These are phyloP conservation scores for Ailurus styani DNA, from an alignment of 2,113 vertebrate genomes.

Conservation along the genomic window DNA sequence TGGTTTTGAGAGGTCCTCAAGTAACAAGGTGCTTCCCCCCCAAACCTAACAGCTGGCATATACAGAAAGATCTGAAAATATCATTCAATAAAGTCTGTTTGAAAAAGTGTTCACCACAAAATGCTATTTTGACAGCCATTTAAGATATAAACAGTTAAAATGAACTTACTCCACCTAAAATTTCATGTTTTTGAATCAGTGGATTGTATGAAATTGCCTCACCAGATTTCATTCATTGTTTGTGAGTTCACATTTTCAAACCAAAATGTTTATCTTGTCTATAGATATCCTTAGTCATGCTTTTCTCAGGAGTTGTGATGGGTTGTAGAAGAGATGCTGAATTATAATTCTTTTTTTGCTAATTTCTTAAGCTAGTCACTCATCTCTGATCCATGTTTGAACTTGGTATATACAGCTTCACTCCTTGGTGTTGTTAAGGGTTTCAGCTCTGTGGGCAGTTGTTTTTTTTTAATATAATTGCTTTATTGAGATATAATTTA, in stretches of 20 bases:
- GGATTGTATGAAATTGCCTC: background rate
- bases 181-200: background rate
- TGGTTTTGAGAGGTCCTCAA: conserved; percentile 6
- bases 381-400: background rate
- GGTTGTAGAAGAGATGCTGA: background rate
- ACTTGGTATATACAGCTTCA: background rate
- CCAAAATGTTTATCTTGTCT: background rate
- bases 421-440: background rate
- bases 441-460: background rate
- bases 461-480: no score
- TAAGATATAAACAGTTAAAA: background rate
- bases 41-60: conserved; percentile 5
- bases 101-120: background rate
- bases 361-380: background rate
- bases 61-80: conserved; percentile 25
- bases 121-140: conserved; percentile 29
- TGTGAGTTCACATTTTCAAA: background rate
- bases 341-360: background rate
- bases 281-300: background rate
- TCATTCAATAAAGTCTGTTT: background rate
- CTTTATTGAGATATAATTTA: background rate
- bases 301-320: background rate
- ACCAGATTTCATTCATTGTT: background rate
- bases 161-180: background rate
- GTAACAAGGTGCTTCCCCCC: background rate